phyloP scores from a whole-genome alignment of 2,113 vertebrate genomes.

The Ornithorhynchus anatinus region DNA sequence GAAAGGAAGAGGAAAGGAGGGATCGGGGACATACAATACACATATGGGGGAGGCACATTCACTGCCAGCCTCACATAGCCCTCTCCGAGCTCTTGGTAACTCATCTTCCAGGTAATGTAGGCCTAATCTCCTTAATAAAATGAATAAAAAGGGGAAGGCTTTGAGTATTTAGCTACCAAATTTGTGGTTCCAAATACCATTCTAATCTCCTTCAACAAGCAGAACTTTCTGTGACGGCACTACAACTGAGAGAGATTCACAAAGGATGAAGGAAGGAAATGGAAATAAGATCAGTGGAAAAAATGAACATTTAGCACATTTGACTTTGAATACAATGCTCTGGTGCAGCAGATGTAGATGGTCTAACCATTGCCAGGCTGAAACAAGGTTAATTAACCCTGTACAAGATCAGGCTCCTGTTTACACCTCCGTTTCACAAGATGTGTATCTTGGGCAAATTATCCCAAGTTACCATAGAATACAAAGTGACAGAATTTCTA shows the following conservation, averaged over 20 bases:
- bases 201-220: background rate
- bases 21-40: too few species aligned
- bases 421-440: background rate
- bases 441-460: background rate
- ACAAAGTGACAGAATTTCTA: background rate
- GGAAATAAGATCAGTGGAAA: constrained; percentile 18
- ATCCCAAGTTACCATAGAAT: background rate
- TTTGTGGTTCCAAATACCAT: too few species aligned
- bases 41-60: background rate
- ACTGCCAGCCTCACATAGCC: background rate
- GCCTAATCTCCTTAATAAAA: background rate
- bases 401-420: background rate
- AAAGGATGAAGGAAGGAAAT: constrained; percentile 10
- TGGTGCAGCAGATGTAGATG: background rate
- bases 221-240: background rate
- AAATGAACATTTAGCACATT: background rate
- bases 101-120: constrained; percentile 5
- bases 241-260: background rate
- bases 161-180: background rate
- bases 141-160: background rate
- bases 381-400: background rate
- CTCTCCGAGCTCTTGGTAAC: background rate
- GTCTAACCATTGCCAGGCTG: too few species aligned
- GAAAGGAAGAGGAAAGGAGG: too few species aligned
- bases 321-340: background rate